Evolutionary conservation across 1,140 invertebrate species (phyloP).

Genomic region (Anastatus disparis): DNA sequence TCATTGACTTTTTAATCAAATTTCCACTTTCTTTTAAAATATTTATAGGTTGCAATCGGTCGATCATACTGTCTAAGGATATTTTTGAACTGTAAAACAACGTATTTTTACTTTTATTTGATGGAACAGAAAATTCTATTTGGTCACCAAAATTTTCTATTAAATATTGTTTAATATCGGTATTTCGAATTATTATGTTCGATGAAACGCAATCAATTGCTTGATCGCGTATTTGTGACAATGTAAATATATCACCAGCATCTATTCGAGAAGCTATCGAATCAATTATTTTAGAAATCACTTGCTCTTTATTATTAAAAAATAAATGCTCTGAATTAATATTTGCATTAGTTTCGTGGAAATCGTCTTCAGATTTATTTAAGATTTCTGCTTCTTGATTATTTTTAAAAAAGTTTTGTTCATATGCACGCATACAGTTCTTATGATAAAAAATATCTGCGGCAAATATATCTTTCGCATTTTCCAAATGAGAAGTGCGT

Average conservation of each 20-base stretch:
- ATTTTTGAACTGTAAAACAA: slow-evolving; percentile 5
- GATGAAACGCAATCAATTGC: not conserved
- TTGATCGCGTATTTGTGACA: not conserved
- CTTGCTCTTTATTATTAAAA: not conserved
- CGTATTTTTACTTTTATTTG: not conserved
- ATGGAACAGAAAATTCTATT: slow-evolving; percentile 2
- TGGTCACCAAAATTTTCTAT: not conserved
- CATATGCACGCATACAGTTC: not conserved
- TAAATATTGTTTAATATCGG: slow-evolving; percentile 4
- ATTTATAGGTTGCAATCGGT: not conserved
- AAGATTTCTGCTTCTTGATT: not conserved
- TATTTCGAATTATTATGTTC: not conserved
- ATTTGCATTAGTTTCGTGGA: not conserved
- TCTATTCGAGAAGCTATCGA: not conserved
- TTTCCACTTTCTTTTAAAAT: slow-evolving; percentile 4
- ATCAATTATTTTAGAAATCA: not conserved
- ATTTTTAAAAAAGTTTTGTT: not conserved
- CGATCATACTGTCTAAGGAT: not conserved
- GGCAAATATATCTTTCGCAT: slow-evolving; percentile 12
- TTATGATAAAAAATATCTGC: slow-evolving; percentile 4
- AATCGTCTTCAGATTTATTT: not conserved
- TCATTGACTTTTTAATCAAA: not conserved
- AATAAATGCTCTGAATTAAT: not conserved
- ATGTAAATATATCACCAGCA: not conserved
- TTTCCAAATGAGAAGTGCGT: not conserved